Base-by-base conservation (phyloP, 2,113 vertebrate species). In the Castor canadensis region DNA sequence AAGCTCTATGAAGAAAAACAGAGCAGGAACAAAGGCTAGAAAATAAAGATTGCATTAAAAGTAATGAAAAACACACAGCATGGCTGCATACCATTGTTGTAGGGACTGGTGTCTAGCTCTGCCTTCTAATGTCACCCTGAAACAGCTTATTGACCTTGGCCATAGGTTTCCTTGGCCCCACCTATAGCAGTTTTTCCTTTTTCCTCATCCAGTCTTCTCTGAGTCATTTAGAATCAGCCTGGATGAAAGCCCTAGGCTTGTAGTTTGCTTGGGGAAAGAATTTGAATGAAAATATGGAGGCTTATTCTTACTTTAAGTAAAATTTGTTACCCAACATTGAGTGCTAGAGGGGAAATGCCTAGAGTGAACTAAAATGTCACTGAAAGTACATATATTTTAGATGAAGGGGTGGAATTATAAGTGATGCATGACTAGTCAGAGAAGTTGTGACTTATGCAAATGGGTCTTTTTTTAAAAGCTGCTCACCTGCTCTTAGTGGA, bases 331-430 rank as follows among this genome's bases (percentile, higher is more conserved):
- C 28, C 12, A 54, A 30, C 66, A 47, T 35, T 32, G 66, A 91
- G 84, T 35, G 94, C 95, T 54, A 19, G 79, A 94, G 89, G 84
- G 69, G 32, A 93, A 58, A 60, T 76, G 43, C 96, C 86, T 58
- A 35, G 40, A 30, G 0, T n/a, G 88, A 79, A 60, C 1, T 60
- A 24, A 77, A 80, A 38, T 94, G 88, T 95, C 90, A 77, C 19
- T 1, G 69, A 38, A 60, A 58, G 62, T 19, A 38, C 87, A 35
- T 20, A 0, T n/a, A 73, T 79, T 89, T 56, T 71, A 80, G 62
- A 66, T 2, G 22, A 81, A 90, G 72, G 28, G 54, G 47, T 26
- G 0, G 67, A 56, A 54, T 45, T 8, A 9, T 0, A 9, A 13
- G 12, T 3, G 19, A n/a, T 28, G 6, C 7, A 4, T 11, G 75